phyloP scores from a whole-genome alignment of 2,113 vertebrate species.

The Nycticebus coucang region DNA sequence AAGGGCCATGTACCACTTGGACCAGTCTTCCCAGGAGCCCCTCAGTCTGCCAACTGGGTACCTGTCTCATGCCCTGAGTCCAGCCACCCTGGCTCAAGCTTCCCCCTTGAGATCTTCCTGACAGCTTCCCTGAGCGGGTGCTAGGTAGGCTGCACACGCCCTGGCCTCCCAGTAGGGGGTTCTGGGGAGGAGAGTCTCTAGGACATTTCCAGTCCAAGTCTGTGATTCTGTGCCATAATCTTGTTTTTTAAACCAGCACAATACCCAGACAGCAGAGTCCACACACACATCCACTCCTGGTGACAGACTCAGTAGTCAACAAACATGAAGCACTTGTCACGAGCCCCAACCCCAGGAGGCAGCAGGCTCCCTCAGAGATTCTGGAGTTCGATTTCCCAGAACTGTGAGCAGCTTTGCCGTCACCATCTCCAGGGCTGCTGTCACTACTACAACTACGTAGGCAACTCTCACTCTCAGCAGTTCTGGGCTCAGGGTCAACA shows the following conservation, averaged over 20 bases:
- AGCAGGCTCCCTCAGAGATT: neutral
- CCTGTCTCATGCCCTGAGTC: neutral
- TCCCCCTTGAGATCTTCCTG: neutral
- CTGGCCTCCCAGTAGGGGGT: neutral
- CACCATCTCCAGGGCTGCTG: neutral
- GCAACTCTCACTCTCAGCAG: neutral
- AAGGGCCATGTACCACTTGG: neutral
- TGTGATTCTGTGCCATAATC: neutral
- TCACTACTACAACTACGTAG: neutral
- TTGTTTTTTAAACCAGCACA: neutral
- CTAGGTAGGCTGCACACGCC: neutral
- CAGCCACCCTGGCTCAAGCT: neutral
- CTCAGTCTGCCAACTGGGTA: no score
- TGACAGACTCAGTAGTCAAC: neutral
- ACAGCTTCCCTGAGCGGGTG: neutral
- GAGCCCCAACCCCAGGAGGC: neutral
- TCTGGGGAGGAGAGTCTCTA: neutral
- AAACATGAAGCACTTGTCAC: neutral
- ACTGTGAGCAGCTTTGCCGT: accelerated
- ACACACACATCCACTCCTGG: neutral
- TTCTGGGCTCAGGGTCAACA: neutral
- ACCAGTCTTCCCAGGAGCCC: neutral
- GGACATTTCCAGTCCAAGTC: neutral
- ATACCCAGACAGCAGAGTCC: neutral
- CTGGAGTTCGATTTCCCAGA: neutral